Evolutionary conservation across 2,113 vertebrate genomes (phyloP), one percentile per base, ranked within the genome.

Genomic region (Rhipidura dahli): DNA sequence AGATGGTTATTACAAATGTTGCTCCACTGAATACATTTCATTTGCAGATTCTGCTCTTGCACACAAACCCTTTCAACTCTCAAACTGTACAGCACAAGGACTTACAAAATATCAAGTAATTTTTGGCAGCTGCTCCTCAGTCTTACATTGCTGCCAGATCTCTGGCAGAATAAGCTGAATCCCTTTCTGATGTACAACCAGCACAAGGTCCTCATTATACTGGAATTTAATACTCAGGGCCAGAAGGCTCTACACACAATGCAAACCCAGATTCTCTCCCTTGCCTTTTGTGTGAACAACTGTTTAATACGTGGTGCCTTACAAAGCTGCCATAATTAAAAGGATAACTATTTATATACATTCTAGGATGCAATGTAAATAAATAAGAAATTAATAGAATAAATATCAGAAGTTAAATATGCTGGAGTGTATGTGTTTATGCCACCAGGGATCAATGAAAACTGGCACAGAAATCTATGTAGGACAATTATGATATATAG

Each of bases 161-260:
- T 75, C 84, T 97, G 95, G 94, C 91, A 80, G 69, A 94, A 71
- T 94, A 81, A 97, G 45, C 83, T 75, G 92, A 96, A 81, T 94
- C 80, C 82, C 95, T 86, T 81, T 84, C 73, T 96, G 49, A 14
- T 93, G 69, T 89, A 93, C 79, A 96, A 68, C 83, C 93, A 95
- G 87, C 95, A 96, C 94, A 97, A 96, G 78, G 87, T 95, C 91
- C 94, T 97, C 91, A 96, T 97, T 97, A 97, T 96, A 35, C 86
- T 79, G 87, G 68, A 92, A 87, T 96, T 96, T 97, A 96, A 97
- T 86, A 71, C 85, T 78, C 82, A 61, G 57, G 93, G 89, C 83
- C 92, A 96, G 91, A 96, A 97, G 66, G 85, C 87, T 97, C 94
- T 88, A 64, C 66, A 90, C 84, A 87, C 89, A 97, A 83, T 69